Evolutionary conservation across 2,797 vertebrate genomes (phyloP), one percentile per base, ranked within the genome.

Genomic region (Cephalopachus bancanus): DNA sequence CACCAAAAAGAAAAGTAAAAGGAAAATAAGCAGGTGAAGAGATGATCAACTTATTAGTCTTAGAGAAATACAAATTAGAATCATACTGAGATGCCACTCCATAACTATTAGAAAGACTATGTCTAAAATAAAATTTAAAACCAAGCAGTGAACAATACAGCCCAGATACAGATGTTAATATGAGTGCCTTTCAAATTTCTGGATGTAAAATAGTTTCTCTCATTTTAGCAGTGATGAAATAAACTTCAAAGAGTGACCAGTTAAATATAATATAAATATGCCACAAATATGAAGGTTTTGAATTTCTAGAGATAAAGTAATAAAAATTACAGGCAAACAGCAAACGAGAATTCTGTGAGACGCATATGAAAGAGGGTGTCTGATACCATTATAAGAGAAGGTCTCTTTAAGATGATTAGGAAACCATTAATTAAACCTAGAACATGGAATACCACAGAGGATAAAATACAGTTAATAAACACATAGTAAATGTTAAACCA

Each of bases 281-380:
- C 37, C 64, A 74, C 51, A 75, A 92, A 92, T 85, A 28, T 1
- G 53, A 65, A 74, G 53, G 1, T 44, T 44, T 65, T 79, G 10
- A 64, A 87, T 64, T 91, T 95, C 81, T 64, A 69, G 71, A 74
- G 19, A 57, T 91, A 83, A 94, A 71, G 83, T 55, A 81, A 93
- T 83, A 14, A 80, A 80, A 78, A 59, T 83, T 78, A 91, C 1
- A 83, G 22, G 12, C 2, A 83, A 93, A 88, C 62, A 80, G 22
- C 37, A 60, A 94, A 62, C 55, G 10, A 83, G 51, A 84, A 92
- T 84, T 89, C 28, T 59, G 16, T 74, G 30, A 92, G 26, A 80
- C 16, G 14, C 60, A 81, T 74, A 89, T 37, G 75, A 94, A 92
- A 64, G 60, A 51, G 4, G 93, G 14, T 37, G 26, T 19, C 17